These are phyloP conservation scores for Telmatochromis sp. DNA, from an alignment of 2,113 vertebrate genomes.

Conservation along the genomic window DNA sequence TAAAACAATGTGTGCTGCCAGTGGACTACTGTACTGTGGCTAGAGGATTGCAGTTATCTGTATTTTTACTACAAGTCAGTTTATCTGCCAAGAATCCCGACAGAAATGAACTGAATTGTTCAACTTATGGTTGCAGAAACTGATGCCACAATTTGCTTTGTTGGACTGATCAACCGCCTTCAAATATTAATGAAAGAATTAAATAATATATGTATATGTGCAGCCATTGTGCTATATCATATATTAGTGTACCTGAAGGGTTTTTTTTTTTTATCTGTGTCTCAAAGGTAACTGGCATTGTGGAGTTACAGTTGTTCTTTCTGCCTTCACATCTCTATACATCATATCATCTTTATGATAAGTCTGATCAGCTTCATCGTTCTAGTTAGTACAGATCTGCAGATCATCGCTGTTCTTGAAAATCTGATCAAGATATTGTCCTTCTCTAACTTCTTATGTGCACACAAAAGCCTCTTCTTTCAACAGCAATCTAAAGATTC, in stretches of 20 bases:
- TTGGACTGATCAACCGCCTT: not conserved
- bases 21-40: not conserved
- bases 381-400: not conserved
- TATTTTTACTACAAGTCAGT: not conserved
- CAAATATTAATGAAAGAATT: fast-evolving
- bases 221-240: not conserved
- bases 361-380: not conserved
- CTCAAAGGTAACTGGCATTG: not conserved
- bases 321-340: not conserved
- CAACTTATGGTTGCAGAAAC: not conserved
- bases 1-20: not conserved
- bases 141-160: not conserved
- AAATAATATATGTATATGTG: not conserved
- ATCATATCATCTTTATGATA: not conserved
- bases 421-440: not conserved
- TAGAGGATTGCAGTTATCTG: not conserved
- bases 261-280: fast-evolving
- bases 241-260: not conserved
- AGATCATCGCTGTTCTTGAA: not conserved
- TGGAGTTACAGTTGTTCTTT: not conserved
- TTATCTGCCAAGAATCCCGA: not conserved
- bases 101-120: not conserved
- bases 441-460: not conserved
- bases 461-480: not conserved
- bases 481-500: not conserved